Evolutionary conservation across 1,140 invertebrate species (phyloP).

Genomic region (Heliconius hermathena): DNA sequence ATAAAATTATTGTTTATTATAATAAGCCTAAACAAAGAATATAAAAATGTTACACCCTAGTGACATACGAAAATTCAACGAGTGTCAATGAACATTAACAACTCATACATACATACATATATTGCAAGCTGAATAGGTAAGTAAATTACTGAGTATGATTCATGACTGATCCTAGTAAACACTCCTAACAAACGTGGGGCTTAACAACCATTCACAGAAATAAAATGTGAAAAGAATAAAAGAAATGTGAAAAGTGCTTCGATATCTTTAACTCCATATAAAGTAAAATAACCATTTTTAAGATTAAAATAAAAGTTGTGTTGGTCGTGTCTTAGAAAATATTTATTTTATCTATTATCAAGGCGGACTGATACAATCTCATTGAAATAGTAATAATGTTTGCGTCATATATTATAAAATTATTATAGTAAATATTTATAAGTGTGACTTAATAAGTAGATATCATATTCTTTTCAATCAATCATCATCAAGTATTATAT

Average conservation of each 20-base stretch:
- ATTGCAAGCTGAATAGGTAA: constrained; percentile 33
- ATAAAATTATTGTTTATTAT: not conserved
- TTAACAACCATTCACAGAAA: constrained; percentile 10
- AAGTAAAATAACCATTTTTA: not conserved
- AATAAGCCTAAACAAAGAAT: constrained; percentile 14
- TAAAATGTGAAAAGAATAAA: too few relatives aligned
- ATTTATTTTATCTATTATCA: not conserved
- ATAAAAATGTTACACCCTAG: constrained; percentile 5
- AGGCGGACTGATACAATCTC: not conserved
- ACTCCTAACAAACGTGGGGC: constrained; percentile 15
- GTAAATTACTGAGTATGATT: constrained; percentile 35
- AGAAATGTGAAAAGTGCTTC: not conserved
- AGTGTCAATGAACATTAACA: constrained; percentile 36
- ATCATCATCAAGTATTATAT: not conserved
- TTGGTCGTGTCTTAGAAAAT: not conserved
- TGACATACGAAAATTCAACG: constrained; percentile 22
- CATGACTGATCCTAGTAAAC: constrained; percentile 30
- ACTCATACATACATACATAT: not conserved
- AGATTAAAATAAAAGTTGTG: not conserved
- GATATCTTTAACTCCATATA: not conserved
- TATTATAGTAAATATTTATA: not conserved
- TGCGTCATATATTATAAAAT: not conserved
- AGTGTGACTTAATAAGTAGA: not conserved
- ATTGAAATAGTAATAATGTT: constrained; percentile 1
- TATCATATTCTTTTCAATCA: not conserved